Conservation (phyloP, 2,888 invertebrate species). For the Drosophila greeni region DNA sequence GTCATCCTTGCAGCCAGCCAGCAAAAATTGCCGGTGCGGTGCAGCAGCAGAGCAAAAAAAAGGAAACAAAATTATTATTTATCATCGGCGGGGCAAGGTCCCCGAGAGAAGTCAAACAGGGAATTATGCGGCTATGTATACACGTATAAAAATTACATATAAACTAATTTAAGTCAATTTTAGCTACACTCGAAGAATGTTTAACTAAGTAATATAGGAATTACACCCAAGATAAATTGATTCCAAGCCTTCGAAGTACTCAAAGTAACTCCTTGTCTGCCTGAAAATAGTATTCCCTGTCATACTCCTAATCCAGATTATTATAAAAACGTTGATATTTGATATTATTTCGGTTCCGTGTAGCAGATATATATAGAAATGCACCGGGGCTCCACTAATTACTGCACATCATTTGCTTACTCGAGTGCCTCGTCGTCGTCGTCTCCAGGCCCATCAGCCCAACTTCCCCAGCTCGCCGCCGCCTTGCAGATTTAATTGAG, state of each 20-base stretch:
- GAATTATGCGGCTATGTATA: constrained; percentile 28
- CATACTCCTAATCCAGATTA: neutral
- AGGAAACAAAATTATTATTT: constrained; percentile 66
- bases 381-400: constrained; percentile 60
- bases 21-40: constrained; percentile 53
- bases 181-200: too few species aligned
- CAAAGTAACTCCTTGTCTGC: neutral
- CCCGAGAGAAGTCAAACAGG: constrained; percentile 40
- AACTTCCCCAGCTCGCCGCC: constrained; percentile 12
- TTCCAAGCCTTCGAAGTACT: too few species aligned
- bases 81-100: constrained; percentile 53
- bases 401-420: constrained; percentile 75
- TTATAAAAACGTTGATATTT: neutral
- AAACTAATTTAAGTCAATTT: neutral
- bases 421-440: constrained; percentile 54
- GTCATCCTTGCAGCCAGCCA: constrained; percentile 58
- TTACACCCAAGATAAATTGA: neutral
- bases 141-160: neutral
- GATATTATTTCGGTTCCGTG: constrained; percentile 2
- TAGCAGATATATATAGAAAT: constrained; percentile 12
- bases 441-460: constrained; percentile 11
- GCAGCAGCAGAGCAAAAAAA: constrained; percentile 19
- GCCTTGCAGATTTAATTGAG: constrained; percentile 69
- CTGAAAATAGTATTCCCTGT: neutral
- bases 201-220: fast-evolving